Evolutionary conservation across 2,797 vertebrate genomes (phyloP), one percentile per base, ranked within the genome.

Genomic region (Fistularia tabacaria): DNA sequence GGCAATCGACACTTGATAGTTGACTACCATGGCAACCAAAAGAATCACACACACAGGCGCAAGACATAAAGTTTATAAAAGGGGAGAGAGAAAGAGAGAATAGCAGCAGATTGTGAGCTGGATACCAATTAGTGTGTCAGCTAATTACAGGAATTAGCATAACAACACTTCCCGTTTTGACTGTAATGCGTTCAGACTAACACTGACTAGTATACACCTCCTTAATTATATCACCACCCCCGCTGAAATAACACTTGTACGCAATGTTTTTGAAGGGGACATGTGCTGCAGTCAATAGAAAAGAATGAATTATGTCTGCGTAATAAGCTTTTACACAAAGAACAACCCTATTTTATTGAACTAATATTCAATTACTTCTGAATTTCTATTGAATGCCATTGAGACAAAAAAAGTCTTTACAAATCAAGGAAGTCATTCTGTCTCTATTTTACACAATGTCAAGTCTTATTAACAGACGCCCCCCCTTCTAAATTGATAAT

Each of bases 141-240:
- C 71, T 86, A 86, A 89, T 88, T 82, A 87, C 66, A 81, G 54
- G 57, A 69, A 89, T 89, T 82, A 81, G 57, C 81, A 81, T 82
- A 76, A 84, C 78, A 77, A 78, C 68, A 69, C 78, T 79, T 73
- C 54, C 57, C 70, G 54, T 69, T 79, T 64, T 66, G 56, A 74
- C 74, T 69, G 67, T 59, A 66, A 66, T 45, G 42, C 57, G 49
- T 52, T 56, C 62, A 57, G 57, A 74, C 55, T 51, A 62, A 57
- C 60, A 62, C 59, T 36, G 54, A 54, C 57, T 59, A 44, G 63
- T 77, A 77, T 51, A 68, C 63, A 69, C 46, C 45, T 54, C 11
- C 14, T 36, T 76, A 57, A 80, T 83, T 66, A 81, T 54, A 56
- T 59, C 54, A 58, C 68, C 64, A 54, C 55, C 57, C 15, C 38